Conservation (phyloP, 2,888 invertebrate species). For the Clitarchus hookeri region DNA sequence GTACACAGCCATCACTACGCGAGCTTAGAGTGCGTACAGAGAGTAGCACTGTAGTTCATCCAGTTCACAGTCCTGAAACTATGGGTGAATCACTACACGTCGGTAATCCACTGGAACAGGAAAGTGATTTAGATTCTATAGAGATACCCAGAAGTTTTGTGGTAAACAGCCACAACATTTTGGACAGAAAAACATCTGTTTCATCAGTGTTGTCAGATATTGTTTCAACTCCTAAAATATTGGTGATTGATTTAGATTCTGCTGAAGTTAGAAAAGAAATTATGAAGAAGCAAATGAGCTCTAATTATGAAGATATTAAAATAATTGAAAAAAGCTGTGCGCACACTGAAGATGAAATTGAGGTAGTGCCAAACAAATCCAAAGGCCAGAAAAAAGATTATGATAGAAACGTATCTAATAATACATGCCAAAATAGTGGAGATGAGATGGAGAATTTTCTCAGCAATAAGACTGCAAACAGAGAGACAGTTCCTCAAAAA, state of each 20-base stretch:
- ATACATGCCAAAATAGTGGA: conserved; percentile 4
- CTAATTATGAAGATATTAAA: conserved; percentile 35
- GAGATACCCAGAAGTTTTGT: neutral
- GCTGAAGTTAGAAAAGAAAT: conserved; percentile 48
- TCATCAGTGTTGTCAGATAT: conserved; percentile 20
- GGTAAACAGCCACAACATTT: conserved; percentile 24
- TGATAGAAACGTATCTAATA: neutral
- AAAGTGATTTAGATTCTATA: neutral
- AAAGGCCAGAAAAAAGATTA: conserved; percentile 28
- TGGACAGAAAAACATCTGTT: conserved; percentile 35
- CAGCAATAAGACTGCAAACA: neutral
- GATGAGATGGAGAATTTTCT: neutral
- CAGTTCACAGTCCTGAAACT: neutral
- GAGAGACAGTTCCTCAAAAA: neutral
- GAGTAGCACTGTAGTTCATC: neutral
- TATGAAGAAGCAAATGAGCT: conserved; percentile 29
- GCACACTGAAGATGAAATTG: conserved; percentile 28
- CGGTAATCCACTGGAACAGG: neutral
- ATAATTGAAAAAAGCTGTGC: conserved; percentile 30
- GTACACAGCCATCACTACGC: neutral
- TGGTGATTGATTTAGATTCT: conserved; percentile 52
- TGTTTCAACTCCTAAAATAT: conserved; percentile 48
- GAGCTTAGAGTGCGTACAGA: neutral
- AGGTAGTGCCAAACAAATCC: neutral
- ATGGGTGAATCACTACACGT: neutral